A percentile compares a stretch with the other conserved stretches of the same genome.
phyloP scores from a whole-genome alignment of 2,797 vertebrate genomes.

The Taenioides sp. region DNA sequence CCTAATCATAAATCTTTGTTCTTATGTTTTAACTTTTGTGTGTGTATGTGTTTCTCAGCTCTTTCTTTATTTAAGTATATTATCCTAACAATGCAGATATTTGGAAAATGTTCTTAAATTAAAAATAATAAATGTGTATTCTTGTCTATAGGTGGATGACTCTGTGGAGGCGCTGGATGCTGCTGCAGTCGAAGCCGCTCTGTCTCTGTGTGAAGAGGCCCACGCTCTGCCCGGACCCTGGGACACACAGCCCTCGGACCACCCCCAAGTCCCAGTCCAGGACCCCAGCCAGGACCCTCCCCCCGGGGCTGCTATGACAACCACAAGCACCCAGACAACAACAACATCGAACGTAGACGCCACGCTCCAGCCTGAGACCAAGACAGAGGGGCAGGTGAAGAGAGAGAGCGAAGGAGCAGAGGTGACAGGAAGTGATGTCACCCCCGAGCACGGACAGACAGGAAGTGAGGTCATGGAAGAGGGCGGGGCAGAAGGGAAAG shows the following conservation, averaged over 20 bases:
- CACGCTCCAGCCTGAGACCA: slow-evolving; percentile 43
- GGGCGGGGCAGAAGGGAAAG: slow-evolving; percentile 41
- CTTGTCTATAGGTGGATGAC: slow-evolving; percentile 84
- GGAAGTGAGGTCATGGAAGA: slow-evolving; percentile 54
- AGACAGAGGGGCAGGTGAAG: slow-evolving; percentile 54
- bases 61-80: no score
- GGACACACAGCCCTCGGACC: slow-evolving; percentile 81
- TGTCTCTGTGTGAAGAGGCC: slow-evolving; percentile 94
- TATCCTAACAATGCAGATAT: no score
- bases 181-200: slow-evolving; percentile 93
- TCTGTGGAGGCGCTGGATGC: slow-evolving; percentile 93
- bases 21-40: no score
- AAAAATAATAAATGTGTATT: no score
- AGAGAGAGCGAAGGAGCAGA: slow-evolving; percentile 51
- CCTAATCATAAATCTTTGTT: no score
- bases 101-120: no score
- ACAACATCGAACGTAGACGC: slow-evolving; percentile 22
- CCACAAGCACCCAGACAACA: slow-evolving; percentile 11
- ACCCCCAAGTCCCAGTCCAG: slow-evolving; percentile 33
- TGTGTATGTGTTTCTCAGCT: no score
- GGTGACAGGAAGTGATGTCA: slow-evolving; percentile 37
- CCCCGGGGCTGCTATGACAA: neutral
- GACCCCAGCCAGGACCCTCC: slow-evolving; percentile 44
- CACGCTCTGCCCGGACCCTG: slow-evolving; percentile 91
- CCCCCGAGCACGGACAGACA: slow-evolving; percentile 46